Evolutionary conservation across 2,888 invertebrate genomes (phyloP).

Genomic region (Amorpha juglandis): DNA sequence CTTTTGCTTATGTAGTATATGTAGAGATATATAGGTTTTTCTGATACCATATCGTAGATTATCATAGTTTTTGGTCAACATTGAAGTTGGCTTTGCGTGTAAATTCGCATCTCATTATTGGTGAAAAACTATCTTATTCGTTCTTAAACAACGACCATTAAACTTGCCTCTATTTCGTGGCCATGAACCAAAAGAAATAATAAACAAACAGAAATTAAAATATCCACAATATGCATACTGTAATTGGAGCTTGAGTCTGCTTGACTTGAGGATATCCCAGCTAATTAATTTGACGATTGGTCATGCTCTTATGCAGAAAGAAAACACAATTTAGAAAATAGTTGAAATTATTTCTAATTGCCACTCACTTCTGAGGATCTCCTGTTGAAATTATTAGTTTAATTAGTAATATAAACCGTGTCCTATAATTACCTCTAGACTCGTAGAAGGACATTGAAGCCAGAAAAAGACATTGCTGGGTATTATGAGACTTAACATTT

Average conservation of each 20-base stretch:
- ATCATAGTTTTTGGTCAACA: too few relatives aligned
- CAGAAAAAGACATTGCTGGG: too few relatives aligned
- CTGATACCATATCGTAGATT: too few relatives aligned
- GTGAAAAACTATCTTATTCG: not conserved
- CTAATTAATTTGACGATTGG: conserved; percentile 1
- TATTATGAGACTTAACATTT: too few relatives aligned
- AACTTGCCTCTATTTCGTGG: not conserved
- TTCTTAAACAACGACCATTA: not conserved
- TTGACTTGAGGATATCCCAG: not conserved
- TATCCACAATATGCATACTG: not conserved
- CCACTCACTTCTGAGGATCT: not conserved
- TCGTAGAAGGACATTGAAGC: too few relatives aligned
- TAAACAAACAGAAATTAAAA: not conserved
- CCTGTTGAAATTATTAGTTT: not conserved
- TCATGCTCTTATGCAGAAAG: conserved; percentile 12
- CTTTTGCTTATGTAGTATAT: too few relatives aligned
- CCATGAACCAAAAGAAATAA: not conserved
- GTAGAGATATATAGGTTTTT: too few relatives aligned
- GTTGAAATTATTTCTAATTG: not conserved
- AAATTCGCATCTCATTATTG: too few relatives aligned
- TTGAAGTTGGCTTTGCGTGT: too few relatives aligned
- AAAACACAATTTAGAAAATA: not conserved
- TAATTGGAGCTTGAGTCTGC: not conserved
- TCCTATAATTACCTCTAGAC: too few relatives aligned
- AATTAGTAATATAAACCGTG: not conserved